A percentile compares a stretch with the other conserved stretches of the same genome.
These are phyloP conservation scores for Sebastes variabilis DNA, from an alignment of 2,797 vertebrate species.

Conservation along the genomic window DNA sequence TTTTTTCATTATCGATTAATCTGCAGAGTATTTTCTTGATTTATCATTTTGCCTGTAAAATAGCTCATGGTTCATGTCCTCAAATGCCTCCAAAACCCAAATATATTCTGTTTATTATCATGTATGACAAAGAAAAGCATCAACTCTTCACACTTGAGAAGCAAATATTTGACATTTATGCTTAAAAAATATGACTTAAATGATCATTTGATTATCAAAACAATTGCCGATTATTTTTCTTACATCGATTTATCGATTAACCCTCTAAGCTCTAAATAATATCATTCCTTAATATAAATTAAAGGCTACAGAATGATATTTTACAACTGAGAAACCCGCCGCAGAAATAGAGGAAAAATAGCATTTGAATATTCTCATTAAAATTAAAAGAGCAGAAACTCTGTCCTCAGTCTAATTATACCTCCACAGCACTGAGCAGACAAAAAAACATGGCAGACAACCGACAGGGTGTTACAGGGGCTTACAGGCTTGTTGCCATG, in stretches of 20 bases:
- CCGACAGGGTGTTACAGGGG: constrained; percentile 82
- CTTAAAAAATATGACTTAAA: not conserved
- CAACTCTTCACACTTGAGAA: not conserved
- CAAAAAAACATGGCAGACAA: constrained; percentile 83
- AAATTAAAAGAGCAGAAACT: constrained; percentile 25
- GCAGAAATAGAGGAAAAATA: not conserved
- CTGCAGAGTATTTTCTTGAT: not conserved
- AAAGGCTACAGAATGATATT: not conserved
- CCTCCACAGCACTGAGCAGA: constrained; percentile 70
- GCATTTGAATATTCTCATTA: constrained; percentile 19
- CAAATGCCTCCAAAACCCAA: not conserved
- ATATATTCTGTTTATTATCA: not conserved
- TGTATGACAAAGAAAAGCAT: not conserved
- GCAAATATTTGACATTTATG: not conserved
- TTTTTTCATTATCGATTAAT: not conserved
- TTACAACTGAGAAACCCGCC: not conserved
- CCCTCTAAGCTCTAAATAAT: rapidly evolving
- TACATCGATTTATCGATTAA: not conserved
- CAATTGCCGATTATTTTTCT: not conserved
- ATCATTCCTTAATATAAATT: not conserved
- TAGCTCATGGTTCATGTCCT: not conserved
- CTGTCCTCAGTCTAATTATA: constrained; percentile 54
- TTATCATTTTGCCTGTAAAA: not conserved
- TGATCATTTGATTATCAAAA: not conserved
- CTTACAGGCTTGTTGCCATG: constrained; percentile 91